Evolutionary conservation across 2,888 invertebrate genomes (phyloP).

Genomic region (Spodoptera picta): DNA sequence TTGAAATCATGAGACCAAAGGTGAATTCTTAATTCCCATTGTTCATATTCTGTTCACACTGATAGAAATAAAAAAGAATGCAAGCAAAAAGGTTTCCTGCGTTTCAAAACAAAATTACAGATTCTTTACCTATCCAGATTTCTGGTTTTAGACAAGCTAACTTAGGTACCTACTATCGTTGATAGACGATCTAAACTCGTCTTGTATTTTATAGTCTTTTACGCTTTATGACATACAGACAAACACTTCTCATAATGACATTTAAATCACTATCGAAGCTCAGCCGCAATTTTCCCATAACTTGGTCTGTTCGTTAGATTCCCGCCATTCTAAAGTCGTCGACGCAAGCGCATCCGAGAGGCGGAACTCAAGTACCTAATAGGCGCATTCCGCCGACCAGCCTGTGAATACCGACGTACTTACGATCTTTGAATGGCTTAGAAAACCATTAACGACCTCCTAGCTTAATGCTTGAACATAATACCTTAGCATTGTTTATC

Average conservation of each 20-base stretch:
- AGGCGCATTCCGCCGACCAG: constrained; percentile 77
- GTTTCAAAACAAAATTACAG: neutral
- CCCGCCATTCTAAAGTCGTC: constrained; percentile 73
- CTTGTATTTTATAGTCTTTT: too few relatives aligned
- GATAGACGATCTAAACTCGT: too few relatives aligned
- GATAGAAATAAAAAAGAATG: constrained; percentile 12
- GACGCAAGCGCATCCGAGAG: constrained; percentile 72
- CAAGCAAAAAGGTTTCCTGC: constrained; percentile 16
- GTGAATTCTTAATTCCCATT: constrained; percentile 24
- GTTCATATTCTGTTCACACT: constrained; percentile 24
- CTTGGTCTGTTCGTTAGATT: constrained; percentile 62
- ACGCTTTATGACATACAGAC: too few relatives aligned
- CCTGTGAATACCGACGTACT: constrained; percentile 76
- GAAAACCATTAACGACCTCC: constrained; percentile 71
- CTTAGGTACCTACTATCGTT: too few relatives aligned
- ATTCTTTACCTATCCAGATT: neutral
- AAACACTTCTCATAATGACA: constrained; percentile 21
- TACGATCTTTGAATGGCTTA: constrained; percentile 74
- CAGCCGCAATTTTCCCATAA: constrained; percentile 53
- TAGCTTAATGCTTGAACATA: constrained; percentile 60
- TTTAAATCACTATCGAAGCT: constrained; percentile 37
- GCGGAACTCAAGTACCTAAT: constrained; percentile 79
- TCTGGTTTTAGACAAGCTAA: neutral
- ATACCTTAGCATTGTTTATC: constrained; percentile 62
- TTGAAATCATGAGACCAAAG: constrained; percentile 7